A percentile compares a stretch with the other conserved stretches of the same genome.
These are phyloP conservation scores for Griposia aprilina DNA, from an alignment of 2,888 invertebrate genomes.

Conservation along the genomic window DNA sequence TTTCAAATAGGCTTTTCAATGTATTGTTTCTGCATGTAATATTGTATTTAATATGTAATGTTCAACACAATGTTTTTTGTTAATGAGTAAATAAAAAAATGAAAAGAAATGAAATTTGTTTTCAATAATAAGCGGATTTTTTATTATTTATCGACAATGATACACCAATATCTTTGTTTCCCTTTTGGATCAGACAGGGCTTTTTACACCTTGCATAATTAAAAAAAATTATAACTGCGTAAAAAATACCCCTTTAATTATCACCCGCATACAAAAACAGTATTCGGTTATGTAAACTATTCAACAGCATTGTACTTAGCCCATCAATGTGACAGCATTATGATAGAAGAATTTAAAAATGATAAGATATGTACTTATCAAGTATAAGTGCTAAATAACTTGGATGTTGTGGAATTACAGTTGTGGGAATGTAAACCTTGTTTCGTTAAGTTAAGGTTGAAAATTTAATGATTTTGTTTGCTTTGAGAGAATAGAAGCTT, in stretches of 20 bases:
- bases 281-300: slow-evolving; percentile 48
- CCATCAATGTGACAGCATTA: slow-evolving; percentile 61
- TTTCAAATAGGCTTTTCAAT: too few species aligned
- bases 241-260: slow-evolving; percentile 38
- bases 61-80: too few species aligned
- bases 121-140: too few species aligned
- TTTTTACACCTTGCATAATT: too few species aligned
- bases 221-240: neutral
- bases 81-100: too few species aligned
- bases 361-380: slow-evolving; percentile 52
- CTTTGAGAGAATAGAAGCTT: neutral
- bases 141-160: too few species aligned
- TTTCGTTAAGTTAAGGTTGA: neutral
- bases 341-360: slow-evolving; percentile 56
- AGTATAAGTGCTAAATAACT: slow-evolving; percentile 37
- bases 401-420: neutral
- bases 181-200: too few species aligned
- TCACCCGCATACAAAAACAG: slow-evolving; percentile 56
- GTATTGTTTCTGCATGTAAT: too few species aligned
- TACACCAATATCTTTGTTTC: too few species aligned
- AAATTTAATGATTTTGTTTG: neutral
- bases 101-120: too few species aligned
- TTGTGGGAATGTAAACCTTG: slow-evolving; percentile 15
- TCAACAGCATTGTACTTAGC: slow-evolving; percentile 16
- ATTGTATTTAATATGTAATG: too few species aligned